Evolutionary conservation across 2,113 vertebrate species (phyloP), one percentile per base, ranked within the genome.

Genomic region (Toxotes jaculatrix): DNA sequence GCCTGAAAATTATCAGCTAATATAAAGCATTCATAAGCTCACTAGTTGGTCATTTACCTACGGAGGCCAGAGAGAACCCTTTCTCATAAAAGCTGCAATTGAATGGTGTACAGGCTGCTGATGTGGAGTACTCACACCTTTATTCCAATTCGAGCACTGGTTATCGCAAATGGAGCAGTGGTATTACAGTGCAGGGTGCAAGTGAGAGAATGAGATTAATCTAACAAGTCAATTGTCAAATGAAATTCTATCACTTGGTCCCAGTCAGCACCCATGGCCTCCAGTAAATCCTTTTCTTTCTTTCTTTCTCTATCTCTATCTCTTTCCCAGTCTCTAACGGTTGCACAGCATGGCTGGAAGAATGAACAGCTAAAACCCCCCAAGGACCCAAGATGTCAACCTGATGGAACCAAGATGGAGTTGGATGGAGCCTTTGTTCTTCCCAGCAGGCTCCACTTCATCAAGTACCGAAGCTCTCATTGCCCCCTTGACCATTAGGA

Each of bases 351-450:
- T 59, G 74, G 79, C 65, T 83, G 66, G 32, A 61, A 0, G 79
- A 90, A 82, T 80, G 75, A 90, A 76, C 73, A 90, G 59, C 77
- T 73, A 34, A 78, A 82, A 71, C 53, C 84, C 86, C 86, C 89
- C 0, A 0, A 74, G 84, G 90, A 86, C 62, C 65, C 31, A 34
- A 75, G 65, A 77, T 89, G 90, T 93, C 89, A 89, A 43, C 45
- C 31, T 72, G 86, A 90, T 77, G 79, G 64, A 90, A 86, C 85
- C 83, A 82, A 86, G 91, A 91, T 88, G 87, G 83, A 85, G 85
- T 87, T 27, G 27, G 27, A 27, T 27, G 27, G 79, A 88, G 77
- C 78, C 82, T 90, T 94, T 93, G 89, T 92, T 90, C 85, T 77
- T 74, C 56, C 84, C 70, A 79, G 77, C 67, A 53, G 61, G 61